Conservation (phyloP, 1,140 invertebrate species). For the Atta colombica region DNA sequence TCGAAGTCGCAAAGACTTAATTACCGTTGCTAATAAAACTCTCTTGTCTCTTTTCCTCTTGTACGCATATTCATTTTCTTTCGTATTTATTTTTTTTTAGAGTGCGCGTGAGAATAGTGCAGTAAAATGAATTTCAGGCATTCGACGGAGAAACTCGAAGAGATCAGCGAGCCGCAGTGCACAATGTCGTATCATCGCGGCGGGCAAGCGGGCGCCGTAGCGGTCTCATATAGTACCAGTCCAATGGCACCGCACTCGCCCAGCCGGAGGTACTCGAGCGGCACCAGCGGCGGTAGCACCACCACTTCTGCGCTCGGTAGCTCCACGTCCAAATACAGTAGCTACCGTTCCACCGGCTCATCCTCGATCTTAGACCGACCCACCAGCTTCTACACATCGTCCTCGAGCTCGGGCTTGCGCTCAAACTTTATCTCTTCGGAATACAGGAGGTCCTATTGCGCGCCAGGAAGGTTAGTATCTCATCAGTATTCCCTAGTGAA, state of each 20-base stretch:
- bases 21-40: not conserved
- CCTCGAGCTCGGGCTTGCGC: slow-evolving; percentile 52
- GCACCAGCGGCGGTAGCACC: slow-evolving; percentile 70
- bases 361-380: slow-evolving; percentile 71
- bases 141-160: slow-evolving; percentile 37
- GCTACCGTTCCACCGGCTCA: slow-evolving; percentile 71
- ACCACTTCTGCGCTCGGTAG: slow-evolving; percentile 66
- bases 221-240: slow-evolving; percentile 82
- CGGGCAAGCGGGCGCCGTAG: slow-evolving; percentile 82
- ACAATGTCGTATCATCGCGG: slow-evolving; percentile 84
- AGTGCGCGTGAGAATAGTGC: slow-evolving; percentile 37
- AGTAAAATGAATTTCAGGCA: slow-evolving; percentile 62
- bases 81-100: slow-evolving; percentile 31
- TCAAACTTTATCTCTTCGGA: slow-evolving; percentile 68
- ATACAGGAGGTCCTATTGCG: slow-evolving; percentile 72
- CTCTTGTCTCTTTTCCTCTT: not conserved
- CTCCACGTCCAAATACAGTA: slow-evolving; percentile 73
- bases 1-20: not conserved
- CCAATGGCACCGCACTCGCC: slow-evolving; percentile 84
- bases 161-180: slow-evolving; percentile 59
- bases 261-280: slow-evolving; percentile 79
- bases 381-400: slow-evolving; percentile 71
- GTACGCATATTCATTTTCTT: not conserved
- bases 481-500: not conserved
- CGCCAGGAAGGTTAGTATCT: slow-evolving; percentile 67